Percentiles rank a stretch among this genome's conserved stretches.
phyloP scores from a whole-genome alignment of 2,797 vertebrate genomes.

The Melopsittacus undulatus region DNA sequence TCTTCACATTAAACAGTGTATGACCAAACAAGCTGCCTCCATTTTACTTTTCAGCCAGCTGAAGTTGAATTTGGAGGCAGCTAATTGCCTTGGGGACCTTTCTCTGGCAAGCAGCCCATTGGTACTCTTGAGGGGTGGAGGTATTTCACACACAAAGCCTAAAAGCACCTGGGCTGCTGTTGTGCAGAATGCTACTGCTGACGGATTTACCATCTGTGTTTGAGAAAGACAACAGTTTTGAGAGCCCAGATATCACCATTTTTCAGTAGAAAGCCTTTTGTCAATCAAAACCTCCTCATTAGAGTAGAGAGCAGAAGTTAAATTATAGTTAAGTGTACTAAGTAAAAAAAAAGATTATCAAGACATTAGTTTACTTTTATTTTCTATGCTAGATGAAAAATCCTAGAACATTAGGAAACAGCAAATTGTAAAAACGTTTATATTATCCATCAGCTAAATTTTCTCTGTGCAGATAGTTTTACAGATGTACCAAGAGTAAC shows the following conservation, averaged over 20 bases:
- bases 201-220: conserved; percentile 79
- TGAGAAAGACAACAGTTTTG: conserved; percentile 66
- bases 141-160: conserved; percentile 68
- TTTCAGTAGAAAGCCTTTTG: conserved; percentile 38
- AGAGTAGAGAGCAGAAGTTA: conserved; percentile 15
- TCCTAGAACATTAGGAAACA: not conserved
- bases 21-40: conserved; percentile 79
- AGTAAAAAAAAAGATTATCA: conserved; percentile 20
- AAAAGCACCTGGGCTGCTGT: conserved; percentile 77
- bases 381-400: conserved; percentile 10
- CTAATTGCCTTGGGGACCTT: conserved; percentile 75
- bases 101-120: conserved; percentile 71
- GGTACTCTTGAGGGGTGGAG: conserved; percentile 60
- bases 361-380: not conserved
- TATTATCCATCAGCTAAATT: not conserved
- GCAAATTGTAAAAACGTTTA: not conserved
- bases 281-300: conserved; percentile 47
- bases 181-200: conserved; percentile 64
- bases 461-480: not conserved
- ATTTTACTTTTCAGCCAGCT: conserved; percentile 79
- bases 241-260: conserved; percentile 52
- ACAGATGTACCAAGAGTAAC: not conserved
- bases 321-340: not conserved
- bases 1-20: conserved; percentile 77
- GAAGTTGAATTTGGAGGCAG: conserved; percentile 79